Evolutionary conservation across 2,888 invertebrate genomes (phyloP).

Genomic region (Eledone cirrhosa): DNA sequence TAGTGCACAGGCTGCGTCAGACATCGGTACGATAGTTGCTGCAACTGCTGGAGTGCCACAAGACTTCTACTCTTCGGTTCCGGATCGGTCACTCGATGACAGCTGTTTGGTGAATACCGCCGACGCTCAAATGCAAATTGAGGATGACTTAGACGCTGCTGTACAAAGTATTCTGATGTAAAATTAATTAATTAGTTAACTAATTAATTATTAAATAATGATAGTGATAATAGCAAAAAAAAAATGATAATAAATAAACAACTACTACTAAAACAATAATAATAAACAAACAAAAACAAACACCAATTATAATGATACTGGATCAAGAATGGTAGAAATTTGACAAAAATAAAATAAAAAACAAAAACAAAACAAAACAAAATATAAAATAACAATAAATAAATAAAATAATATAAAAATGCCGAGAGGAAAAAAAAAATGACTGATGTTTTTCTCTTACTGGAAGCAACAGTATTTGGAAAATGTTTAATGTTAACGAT

Average conservation of each 20-base stretch:
- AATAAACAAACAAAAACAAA: slow-evolving; percentile 5
- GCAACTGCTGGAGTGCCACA: slow-evolving; percentile 3
- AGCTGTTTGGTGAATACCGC: slow-evolving; percentile 29
- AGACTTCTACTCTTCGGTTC: slow-evolving; percentile 10
- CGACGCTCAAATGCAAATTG: slow-evolving; percentile 37
- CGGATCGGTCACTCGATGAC: slow-evolving; percentile 23
- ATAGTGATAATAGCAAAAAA: neutral
- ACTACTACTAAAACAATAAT: no score
- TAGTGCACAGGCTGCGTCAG: slow-evolving; percentile 1
- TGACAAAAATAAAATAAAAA: no score
- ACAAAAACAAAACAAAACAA: no score
- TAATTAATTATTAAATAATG: neutral
- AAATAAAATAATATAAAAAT: no score
- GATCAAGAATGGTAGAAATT: no score
- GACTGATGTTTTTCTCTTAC: no score
- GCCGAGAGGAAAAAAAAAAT: no score
- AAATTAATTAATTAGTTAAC: slow-evolving; percentile 29
- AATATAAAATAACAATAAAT: no score
- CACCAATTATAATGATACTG: neutral
- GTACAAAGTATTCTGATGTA: slow-evolving; percentile 70
- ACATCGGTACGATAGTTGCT: neutral
- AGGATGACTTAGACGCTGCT: slow-evolving; percentile 70
- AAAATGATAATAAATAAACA: slow-evolving; percentile 21
- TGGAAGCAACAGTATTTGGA: no score
- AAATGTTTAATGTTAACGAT: no score